A percentile compares a stretch with the other conserved stretches of the same genome.
phyloP scores from a whole-genome alignment of 1,140 invertebrate species.

The Drosophila setifemur region DNA sequence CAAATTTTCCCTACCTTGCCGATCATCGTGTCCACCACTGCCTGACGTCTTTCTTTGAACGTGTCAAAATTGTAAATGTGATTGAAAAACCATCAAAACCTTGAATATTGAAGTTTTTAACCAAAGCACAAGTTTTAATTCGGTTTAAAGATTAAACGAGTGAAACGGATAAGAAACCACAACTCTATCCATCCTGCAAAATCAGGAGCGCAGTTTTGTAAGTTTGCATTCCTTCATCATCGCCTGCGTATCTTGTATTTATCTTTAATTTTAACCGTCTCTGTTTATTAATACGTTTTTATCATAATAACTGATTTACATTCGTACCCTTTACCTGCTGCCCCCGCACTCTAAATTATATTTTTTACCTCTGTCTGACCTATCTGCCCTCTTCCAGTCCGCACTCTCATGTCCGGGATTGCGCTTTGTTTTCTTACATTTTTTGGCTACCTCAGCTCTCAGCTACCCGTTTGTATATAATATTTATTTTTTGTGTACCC shows the following conservation, averaged over 20 bases:
- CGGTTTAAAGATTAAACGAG: conserved; percentile 3
- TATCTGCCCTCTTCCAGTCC: conserved; percentile 30
- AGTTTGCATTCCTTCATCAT: conserved; percentile 24
- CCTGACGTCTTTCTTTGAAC: conserved; percentile 8
- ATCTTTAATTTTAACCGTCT: conserved; percentile 2
- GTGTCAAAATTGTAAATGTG: conserved; percentile 30
- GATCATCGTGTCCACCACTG: background rate
- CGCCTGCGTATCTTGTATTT: conserved; percentile 18
- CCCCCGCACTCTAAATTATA: conserved; percentile 12
- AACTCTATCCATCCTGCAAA: too few species aligned
- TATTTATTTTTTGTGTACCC: background rate
- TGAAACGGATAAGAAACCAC: background rate
- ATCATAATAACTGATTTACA: conserved; percentile 34
- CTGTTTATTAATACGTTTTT: conserved; percentile 42
- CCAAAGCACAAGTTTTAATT: background rate
- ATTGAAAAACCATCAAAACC: conserved; percentile 1
- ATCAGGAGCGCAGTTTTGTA: conserved; percentile 41
- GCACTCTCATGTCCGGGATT: conserved; percentile 56
- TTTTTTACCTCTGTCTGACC: conserved; percentile 5
- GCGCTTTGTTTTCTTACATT: conserved; percentile 43
- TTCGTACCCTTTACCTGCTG: conserved; percentile 60
- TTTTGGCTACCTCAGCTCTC: background rate
- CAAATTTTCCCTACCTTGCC: background rate
- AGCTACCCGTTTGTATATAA: too few species aligned
- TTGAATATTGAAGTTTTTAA: background rate